Conservation (phyloP, 2,888 invertebrate species). For the Gastracanthus pulcherrimus region DNA sequence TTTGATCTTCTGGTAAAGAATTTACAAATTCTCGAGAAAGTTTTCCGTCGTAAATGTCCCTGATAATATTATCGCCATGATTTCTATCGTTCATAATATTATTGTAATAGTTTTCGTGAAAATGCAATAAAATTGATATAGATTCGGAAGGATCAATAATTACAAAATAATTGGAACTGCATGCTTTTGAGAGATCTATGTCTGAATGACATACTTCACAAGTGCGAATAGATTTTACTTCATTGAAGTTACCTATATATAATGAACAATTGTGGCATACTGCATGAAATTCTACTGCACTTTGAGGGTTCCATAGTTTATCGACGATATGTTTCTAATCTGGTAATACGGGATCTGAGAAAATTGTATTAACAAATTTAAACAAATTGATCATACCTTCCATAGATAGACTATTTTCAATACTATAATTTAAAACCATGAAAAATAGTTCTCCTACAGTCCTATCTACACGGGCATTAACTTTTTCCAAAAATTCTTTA, state of each 20-base stretch:
- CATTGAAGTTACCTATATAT: neutral
- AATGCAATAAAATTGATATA: conserved; percentile 11
- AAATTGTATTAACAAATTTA: conserved; percentile 17
- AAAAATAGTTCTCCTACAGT: conserved; percentile 12
- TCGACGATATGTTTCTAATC: neutral
- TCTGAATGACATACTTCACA: neutral
- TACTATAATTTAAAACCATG: conserved; percentile 7
- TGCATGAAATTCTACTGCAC: neutral
- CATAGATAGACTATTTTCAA: neutral
- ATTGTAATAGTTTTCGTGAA: conserved; percentile 23
- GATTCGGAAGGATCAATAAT: neutral
- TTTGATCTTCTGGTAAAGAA: neutral
- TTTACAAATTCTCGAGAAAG: neutral
- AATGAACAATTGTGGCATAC: neutral
- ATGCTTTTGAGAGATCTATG: neutral
- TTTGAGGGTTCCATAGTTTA: neutral
- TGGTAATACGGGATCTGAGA: neutral
- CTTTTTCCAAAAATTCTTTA: neutral
- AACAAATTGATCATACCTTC: neutral
- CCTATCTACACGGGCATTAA: neutral
- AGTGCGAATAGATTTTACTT: neutral
- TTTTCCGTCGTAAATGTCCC: conserved; percentile 26
- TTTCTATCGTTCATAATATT: neutral
- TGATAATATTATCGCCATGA: neutral
- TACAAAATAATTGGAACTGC: conserved; percentile 12